These are phyloP conservation scores for Caenorhabditis brenneri DNA, from an alignment of 1,140 invertebrate genomes.

Conservation along the genomic window DNA sequence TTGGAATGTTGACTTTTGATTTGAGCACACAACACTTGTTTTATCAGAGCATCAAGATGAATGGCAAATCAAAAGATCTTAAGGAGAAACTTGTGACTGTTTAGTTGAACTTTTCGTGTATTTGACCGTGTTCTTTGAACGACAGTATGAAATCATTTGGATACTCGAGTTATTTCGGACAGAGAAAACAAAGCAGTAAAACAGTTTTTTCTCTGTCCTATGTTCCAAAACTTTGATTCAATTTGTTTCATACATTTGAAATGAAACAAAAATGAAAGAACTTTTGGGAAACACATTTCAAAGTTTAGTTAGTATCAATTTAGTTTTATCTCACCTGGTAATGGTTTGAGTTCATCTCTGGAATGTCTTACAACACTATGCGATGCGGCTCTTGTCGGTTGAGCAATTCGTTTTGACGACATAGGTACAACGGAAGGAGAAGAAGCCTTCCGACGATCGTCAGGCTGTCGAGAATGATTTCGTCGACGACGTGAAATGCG, in stretches of 20 bases:
- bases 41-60: slow-evolving; percentile 8
- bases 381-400: slow-evolving; percentile 6
- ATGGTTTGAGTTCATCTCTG: slow-evolving; percentile 14
- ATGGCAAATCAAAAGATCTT: slow-evolving; percentile 9
- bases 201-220: not conserved
- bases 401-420: slow-evolving; percentile 30
- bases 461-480: slow-evolving; percentile 33
- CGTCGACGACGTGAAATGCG: slow-evolving; percentile 34
- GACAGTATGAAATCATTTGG: not conserved
- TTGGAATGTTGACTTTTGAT: not conserved
- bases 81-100: not conserved
- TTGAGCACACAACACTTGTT: slow-evolving; percentile 6
- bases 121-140: slow-evolving; percentile 31
- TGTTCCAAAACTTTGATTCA: too few species aligned
- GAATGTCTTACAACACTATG: slow-evolving; percentile 32
- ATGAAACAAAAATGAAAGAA: not conserved
- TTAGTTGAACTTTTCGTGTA: not conserved
- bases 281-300: too few species aligned
- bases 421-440: slow-evolving; percentile 30
- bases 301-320: too few species aligned
- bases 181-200: not conserved
- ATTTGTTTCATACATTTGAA: too few species aligned
- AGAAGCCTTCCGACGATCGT: slow-evolving; percentile 25
- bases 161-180: not conserved
- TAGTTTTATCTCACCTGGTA: not conserved